Evolutionary conservation across 2,113 vertebrate species (phyloP), one percentile per base, ranked within the genome.

Genomic region (Cepphus grylle): DNA sequence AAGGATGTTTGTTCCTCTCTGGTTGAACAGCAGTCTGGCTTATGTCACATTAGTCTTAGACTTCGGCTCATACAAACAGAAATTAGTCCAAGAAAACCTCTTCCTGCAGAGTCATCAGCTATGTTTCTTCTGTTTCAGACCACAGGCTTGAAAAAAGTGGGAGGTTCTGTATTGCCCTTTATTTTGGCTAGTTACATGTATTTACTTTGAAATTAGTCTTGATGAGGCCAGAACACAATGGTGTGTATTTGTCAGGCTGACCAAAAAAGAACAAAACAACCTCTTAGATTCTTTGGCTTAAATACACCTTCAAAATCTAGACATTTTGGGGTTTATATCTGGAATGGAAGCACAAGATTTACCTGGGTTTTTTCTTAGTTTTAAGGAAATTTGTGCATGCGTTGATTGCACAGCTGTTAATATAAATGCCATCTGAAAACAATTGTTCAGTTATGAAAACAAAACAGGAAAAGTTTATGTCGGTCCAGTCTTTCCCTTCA

Each of bases 1-100:
- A 80, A 92, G 56, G 43, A n/a, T 90, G 92, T 94, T 97, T 96
- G 92, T 84, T 96, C 86, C 72, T 47, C 34, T 76, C 80, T 74
- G 76, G 25, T 36, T 71, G 90, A 95, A 58, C 76, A 92, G 85
- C 63, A 50, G 9, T 88, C 88, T 96, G 88, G 11, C n/a, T 93
- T 80, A 15, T 73, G 70, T 92, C 92, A 71, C 65, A 27, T 97
- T 78, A 62, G 55, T 47, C 71, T 81, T 32, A 52, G 42, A 32
- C 77, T 91, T 52, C 69, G 63, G 52, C 50, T 88, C 72, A 50
- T 25, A 81, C 72, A 84, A 96, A 93, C 69, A 88, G 58, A 83
- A 83, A 80, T 55, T 15, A 81, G 34, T 52, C 47, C 40, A 71
- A 88, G 72, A 12, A 81, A 94, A 93, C 52, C 45, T 83, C 88